phyloP scores from a whole-genome alignment of 2,797 vertebrate species.

The Darevskia mixta region DNA sequence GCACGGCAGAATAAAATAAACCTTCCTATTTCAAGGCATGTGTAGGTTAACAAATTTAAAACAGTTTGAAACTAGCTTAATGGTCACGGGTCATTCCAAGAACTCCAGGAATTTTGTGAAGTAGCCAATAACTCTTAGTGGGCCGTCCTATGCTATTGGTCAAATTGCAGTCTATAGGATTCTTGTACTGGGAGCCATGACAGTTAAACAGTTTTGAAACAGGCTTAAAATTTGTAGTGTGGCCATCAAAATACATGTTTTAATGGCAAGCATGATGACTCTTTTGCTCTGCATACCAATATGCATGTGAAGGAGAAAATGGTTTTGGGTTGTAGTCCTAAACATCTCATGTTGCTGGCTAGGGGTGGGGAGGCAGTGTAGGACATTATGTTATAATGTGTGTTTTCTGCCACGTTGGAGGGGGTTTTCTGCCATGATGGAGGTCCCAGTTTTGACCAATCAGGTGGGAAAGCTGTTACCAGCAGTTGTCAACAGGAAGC shows the following conservation, averaged over 20 bases:
- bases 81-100: not conserved
- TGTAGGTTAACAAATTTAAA: not conserved
- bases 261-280: not conserved
- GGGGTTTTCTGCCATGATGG: too few relatives aligned
- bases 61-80: not conserved
- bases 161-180: not conserved
- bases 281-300: not conserved
- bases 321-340: too few relatives aligned
- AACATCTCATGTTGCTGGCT: too few relatives aligned
- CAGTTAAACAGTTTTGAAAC: not conserved
- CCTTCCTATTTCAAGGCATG: constrained; percentile 58
- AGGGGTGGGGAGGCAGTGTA: too few relatives aligned
- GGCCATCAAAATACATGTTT: not conserved
- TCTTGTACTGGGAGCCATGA: not conserved
- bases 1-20: constrained; percentile 1
- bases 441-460: too few relatives aligned
- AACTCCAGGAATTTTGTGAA: not conserved
- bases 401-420: too few relatives aligned
- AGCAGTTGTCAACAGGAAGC: too few relatives aligned
- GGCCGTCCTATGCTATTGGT: not conserved
- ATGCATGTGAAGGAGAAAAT: not conserved
- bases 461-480: too few relatives aligned
- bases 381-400: too few relatives aligned
- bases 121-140: not conserved
- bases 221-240: not conserved